A percentile compares a stretch with the other conserved stretches of the same genome.
Conservation (phyloP, 2,113 vertebrate species). For the Mustela nigripes region DNA sequence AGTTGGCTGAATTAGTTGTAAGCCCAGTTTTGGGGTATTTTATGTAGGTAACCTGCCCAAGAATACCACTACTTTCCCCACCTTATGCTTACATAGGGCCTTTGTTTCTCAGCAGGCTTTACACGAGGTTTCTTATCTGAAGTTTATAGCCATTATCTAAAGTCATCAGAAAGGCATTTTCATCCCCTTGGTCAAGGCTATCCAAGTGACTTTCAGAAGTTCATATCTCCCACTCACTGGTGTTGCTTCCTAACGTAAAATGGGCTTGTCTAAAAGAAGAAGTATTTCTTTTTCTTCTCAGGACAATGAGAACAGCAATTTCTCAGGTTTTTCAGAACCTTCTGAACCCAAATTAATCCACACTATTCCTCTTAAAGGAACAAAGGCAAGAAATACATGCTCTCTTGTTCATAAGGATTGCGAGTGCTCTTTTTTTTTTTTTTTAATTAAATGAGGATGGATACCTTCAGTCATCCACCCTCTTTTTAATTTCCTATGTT, state of each 20-base stretch:
- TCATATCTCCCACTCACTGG: background rate
- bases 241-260: background rate
- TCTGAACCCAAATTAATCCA: conserved; percentile 83
- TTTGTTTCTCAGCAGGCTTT: background rate
- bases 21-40: background rate
- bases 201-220: background rate
- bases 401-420: conserved; percentile 68
- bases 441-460: conserved; percentile 80
- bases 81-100: background rate
- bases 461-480: conserved; percentile 76
- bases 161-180: background rate
- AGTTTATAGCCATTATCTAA: background rate
- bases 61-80: background rate
- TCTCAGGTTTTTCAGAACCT: conserved; percentile 78
- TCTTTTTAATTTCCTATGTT: conserved; percentile 85
- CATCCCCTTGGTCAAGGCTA: background rate
- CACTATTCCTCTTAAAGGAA: conserved; percentile 67
- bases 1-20: background rate
- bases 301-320: conserved; percentile 58
- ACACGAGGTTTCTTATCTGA: background rate
- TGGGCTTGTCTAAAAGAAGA: background rate
- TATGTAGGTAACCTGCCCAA: background rate
- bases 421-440: conserved; percentile 33
- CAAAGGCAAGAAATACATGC: conserved; percentile 56
- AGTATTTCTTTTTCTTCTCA: conserved; percentile 66